Percentiles rank a stretch among this genome's conserved stretches.
Conservation (phyloP, 2,797 vertebrate genomes). For the Bradypodion ventrale region DNA sequence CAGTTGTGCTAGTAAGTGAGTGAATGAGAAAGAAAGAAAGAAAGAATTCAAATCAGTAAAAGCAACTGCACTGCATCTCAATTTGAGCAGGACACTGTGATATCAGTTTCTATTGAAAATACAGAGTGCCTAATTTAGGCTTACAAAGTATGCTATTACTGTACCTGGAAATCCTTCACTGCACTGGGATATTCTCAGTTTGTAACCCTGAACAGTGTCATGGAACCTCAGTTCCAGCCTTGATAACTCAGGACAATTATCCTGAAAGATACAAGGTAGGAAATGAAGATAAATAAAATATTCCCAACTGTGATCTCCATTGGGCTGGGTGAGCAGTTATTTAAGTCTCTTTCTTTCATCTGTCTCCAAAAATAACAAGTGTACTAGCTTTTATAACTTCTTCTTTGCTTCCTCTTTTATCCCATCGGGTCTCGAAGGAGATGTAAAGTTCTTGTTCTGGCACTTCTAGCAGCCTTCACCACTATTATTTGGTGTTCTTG, state of each 20-base stretch:
- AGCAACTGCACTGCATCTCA: too few species aligned
- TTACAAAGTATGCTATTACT: not conserved
- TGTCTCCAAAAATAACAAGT: not conserved
- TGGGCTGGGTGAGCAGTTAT: conserved; percentile 3
- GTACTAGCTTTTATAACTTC: not conserved
- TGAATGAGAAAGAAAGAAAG: too few species aligned
- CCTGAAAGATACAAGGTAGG: not conserved
- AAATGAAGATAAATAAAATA: not conserved
- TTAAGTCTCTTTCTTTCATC: not conserved
- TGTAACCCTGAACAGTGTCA: not conserved
- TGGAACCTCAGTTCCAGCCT: not conserved
- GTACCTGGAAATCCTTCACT: not conserved
- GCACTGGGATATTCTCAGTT: not conserved
- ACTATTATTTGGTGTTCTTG: too few species aligned
- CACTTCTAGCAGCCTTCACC: too few species aligned
- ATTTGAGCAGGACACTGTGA: too few species aligned
- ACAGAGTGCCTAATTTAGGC: too few species aligned
- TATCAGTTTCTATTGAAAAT: too few species aligned
- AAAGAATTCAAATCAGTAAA: too few species aligned
- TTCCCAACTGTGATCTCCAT: not conserved
- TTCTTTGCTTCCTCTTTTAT: too few species aligned
- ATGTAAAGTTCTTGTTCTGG: too few species aligned
- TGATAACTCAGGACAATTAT: not conserved
- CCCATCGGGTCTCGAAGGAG: too few species aligned
- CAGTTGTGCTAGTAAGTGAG: too few species aligned